Conservation (phyloP, 2,797 vertebrate species). For the Glyptemys insculpta region DNA sequence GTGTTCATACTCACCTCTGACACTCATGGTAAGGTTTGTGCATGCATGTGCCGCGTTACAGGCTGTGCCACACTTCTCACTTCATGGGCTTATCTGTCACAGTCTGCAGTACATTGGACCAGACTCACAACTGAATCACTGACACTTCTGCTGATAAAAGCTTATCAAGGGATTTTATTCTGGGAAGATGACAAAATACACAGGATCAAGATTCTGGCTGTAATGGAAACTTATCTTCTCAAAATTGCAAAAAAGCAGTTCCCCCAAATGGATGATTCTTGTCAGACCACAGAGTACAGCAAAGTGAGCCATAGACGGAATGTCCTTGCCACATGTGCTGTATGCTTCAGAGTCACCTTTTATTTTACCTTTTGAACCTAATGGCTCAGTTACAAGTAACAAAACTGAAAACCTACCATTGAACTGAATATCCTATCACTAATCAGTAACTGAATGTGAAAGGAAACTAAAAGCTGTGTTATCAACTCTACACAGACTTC, state of each 20-base stretch:
- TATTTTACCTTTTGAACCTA: too few relatives aligned
- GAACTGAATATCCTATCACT: neutral
- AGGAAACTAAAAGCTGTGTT: neutral
- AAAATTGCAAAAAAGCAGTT: neutral
- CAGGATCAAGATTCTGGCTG: neutral
- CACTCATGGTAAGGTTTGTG: conserved; percentile 18
- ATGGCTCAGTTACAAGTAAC: too few relatives aligned
- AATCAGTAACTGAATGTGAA: neutral
- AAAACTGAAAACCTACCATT: too few relatives aligned
- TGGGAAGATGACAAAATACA: conserved; percentile 20
- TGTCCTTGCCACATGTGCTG: neutral
- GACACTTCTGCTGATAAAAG: conserved; percentile 4
- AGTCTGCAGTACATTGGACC: neutral
- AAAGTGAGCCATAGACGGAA: neutral
- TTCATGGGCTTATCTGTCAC: accelerated
- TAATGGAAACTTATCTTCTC: conserved; percentile 36
- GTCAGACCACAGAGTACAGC: neutral
- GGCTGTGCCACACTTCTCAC: conserved; percentile 38
- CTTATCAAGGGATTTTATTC: conserved; percentile 26
- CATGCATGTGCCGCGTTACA: neutral
- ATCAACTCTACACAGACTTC: neutral
- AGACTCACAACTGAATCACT: conserved; percentile 27
- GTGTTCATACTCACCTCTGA: conserved; percentile 69
- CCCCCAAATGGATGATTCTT: neutral
- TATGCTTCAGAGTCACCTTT: neutral